A percentile compares a stretch with the other conserved stretches of the same genome.
These are phyloP conservation scores for Lepidocyrtinus sp. DNA, from an alignment of 2,888 invertebrate species.

Conservation along the genomic window DNA sequence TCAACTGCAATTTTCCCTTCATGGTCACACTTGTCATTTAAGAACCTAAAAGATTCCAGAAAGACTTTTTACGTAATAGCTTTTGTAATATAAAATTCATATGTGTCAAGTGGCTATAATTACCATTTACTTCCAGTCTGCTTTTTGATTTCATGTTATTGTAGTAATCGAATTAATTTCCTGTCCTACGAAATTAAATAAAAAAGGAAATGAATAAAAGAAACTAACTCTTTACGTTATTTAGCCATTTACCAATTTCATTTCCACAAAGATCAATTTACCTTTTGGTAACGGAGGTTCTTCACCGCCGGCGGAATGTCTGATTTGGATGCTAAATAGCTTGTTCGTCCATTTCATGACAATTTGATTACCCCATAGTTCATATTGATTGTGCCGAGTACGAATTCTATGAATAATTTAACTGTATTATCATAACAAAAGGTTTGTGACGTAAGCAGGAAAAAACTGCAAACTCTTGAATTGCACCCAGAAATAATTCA, in stretches of 20 bases:
- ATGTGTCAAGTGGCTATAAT: background rate
- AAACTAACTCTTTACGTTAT: too few species aligned
- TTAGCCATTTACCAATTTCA: too few species aligned
- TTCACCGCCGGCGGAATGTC: too few species aligned
- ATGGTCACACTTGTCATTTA: too few species aligned
- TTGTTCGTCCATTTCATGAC: background rate
- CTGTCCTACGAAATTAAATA: background rate
- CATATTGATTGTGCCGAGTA: conserved; percentile 1
- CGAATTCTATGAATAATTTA: background rate
- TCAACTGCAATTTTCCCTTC: background rate
- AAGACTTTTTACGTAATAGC: too few species aligned
- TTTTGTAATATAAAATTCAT: background rate
- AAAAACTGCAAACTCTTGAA: background rate
- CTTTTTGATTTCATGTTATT: background rate
- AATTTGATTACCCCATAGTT: conserved; percentile 1
- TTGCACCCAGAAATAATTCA: background rate
- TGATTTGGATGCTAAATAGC: too few species aligned
- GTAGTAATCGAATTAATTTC: conserved; percentile 9
- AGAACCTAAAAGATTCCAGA: too few species aligned
- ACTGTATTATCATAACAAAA: conserved; percentile 11
- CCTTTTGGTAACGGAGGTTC: too few species aligned
- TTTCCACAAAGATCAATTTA: too few species aligned
- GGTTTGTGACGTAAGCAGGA: background rate
- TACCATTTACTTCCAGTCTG: background rate
- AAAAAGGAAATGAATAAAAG: background rate